Percentiles rank a stretch among this genome's conserved stretches.
These are phyloP conservation scores for Leptothorax acervorum DNA, from an alignment of 2,888 invertebrate genomes.

Conservation along the genomic window DNA sequence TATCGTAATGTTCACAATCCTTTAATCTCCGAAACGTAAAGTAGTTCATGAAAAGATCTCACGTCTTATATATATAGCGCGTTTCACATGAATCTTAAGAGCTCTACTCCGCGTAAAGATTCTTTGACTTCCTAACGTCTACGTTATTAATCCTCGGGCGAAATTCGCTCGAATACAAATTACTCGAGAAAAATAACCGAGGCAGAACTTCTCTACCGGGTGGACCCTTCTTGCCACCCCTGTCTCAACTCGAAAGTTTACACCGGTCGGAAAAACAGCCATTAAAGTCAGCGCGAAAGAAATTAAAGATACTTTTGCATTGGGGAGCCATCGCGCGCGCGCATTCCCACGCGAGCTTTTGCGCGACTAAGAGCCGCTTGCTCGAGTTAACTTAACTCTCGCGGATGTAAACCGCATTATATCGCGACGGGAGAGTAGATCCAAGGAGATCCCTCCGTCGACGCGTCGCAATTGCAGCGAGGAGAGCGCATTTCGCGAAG, in stretches of 20 bases:
- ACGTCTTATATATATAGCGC: background rate
- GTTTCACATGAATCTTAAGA: background rate
- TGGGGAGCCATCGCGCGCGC: slow-evolving; percentile 41
- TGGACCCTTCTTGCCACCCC: slow-evolving; percentile 31
- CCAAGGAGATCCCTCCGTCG: background rate
- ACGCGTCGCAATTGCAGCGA: background rate
- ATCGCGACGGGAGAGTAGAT: background rate
- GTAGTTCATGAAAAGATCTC: background rate
- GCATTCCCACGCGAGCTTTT: slow-evolving; percentile 50
- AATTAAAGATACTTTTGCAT: slow-evolving; percentile 56
- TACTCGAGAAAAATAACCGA: slow-evolving; percentile 36
- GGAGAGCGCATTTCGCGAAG: slow-evolving; percentile 13
- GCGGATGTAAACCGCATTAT: slow-evolving; percentile 50
- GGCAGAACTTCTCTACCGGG: slow-evolving; percentile 14
- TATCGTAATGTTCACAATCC: background rate
- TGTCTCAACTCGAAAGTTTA: slow-evolving; percentile 36
- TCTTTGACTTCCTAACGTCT: background rate
- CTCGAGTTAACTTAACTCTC: slow-evolving; percentile 48
- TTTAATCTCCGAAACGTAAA: background rate
- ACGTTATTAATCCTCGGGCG: slow-evolving; percentile 20
- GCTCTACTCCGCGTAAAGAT: background rate
- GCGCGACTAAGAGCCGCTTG: slow-evolving; percentile 32
- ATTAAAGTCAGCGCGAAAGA: slow-evolving; percentile 53
- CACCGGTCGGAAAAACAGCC: slow-evolving; percentile 44
- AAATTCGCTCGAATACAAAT: slow-evolving; percentile 48